Evolutionary conservation across 2,888 invertebrate genomes (phyloP).

Genomic region (Aspidiotus rigidus): DNA sequence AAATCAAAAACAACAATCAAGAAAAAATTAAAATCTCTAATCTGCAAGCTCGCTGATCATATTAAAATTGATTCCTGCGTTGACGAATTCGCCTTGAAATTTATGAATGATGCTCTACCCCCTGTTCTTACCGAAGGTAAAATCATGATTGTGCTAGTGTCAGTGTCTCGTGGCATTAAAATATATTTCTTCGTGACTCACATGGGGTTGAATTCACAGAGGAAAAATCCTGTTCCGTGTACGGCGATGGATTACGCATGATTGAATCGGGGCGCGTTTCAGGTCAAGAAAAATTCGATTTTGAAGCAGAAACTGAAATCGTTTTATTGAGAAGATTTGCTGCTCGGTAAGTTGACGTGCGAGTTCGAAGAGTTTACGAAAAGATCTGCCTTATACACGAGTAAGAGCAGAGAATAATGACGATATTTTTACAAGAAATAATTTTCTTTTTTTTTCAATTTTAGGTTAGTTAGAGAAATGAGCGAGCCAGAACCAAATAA

Average conservation of each 20-base stretch:
- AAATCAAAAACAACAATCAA: slow-evolving; percentile 9
- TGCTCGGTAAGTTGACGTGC: slow-evolving; percentile 43
- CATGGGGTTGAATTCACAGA: slow-evolving; percentile 7
- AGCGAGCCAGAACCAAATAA: slow-evolving; percentile 39
- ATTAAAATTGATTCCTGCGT: slow-evolving; percentile 67
- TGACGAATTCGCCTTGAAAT: slow-evolving; percentile 76
- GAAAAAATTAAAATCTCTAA: slow-evolving; percentile 46
- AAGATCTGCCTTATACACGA: not conserved
- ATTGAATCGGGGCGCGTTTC: slow-evolving; percentile 20
- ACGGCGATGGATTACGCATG: slow-evolving; percentile 28
- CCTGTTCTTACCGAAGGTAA: slow-evolving; percentile 56
- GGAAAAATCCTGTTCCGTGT: slow-evolving; percentile 20
- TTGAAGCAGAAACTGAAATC: slow-evolving; percentile 51
- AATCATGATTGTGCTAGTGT: no score
- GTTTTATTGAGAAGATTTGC: slow-evolving; percentile 47
- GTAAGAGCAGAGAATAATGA: not conserved
- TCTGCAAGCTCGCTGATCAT: slow-evolving; percentile 52
- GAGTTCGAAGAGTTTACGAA: no score
- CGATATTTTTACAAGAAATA: not conserved
- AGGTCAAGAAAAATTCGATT: slow-evolving; percentile 38
- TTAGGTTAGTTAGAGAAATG: slow-evolving; percentile 36
- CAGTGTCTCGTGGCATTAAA: not conserved
- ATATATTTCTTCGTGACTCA: not conserved
- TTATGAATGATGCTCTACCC: slow-evolving; percentile 78
- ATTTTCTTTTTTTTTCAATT: not conserved